phyloP scores from a whole-genome alignment of 2,888 invertebrate genomes.

The Dastarcus helophoroides region DNA sequence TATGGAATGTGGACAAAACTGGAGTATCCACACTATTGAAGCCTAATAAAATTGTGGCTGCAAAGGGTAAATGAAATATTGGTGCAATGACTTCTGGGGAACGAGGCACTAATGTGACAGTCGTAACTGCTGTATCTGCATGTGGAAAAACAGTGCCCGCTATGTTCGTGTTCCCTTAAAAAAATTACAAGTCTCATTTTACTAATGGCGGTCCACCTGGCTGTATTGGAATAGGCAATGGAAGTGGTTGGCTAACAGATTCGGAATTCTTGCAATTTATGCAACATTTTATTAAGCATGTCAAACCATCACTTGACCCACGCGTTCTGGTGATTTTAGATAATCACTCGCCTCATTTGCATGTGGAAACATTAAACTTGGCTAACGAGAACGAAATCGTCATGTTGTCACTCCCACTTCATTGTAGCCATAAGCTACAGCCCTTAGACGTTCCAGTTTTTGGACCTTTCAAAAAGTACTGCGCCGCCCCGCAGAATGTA shows the following conservation, averaged over 20 bases:
- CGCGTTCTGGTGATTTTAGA: conserved; percentile 21
- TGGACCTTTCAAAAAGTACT: conserved; percentile 13
- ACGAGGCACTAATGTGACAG: too few relatives aligned
- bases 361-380: conserved; percentile 18
- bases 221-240: conserved; percentile 4
- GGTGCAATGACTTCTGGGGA: conserved; percentile 15
- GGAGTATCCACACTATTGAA: conserved; percentile 1
- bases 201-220: too few relatives aligned
- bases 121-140: too few relatives aligned
- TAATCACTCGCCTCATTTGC: conserved; percentile 24
- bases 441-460: conserved; percentile 13
- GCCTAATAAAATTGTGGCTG: conserved; percentile 21
- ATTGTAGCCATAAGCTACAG: conserved; percentile 12
- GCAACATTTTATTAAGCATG: conserved; percentile 4
- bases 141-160: too few relatives aligned
- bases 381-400: conserved; percentile 17
- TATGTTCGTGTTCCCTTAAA: too few relatives aligned
- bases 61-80: conserved; percentile 18
- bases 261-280: conserved; percentile 3
- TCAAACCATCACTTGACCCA: conserved; percentile 2
- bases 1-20: conserved; percentile 10
- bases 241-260: conserved; percentile 4
- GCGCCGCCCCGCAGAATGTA: conserved; percentile 14
- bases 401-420: conserved; percentile 10
- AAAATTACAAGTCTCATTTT: conserved; percentile 1